Evolutionary conservation across 2,113 vertebrate genomes (phyloP).

Genomic region (Notothenia coriiceps): DNA sequence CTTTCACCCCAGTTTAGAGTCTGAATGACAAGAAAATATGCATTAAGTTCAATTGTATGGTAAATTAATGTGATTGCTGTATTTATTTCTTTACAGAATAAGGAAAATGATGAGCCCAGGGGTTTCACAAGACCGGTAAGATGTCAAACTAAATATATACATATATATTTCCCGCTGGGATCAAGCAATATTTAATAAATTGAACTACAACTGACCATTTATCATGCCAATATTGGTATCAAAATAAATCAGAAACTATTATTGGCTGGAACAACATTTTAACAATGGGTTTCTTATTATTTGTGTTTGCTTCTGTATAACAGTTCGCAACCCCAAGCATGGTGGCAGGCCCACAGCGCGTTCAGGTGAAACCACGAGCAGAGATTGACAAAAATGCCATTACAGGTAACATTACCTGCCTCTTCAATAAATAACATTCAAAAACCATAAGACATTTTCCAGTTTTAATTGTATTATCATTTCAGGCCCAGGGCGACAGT

Average conservation of each 20-base stretch:
- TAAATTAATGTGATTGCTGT: background rate
- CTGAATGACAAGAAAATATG: background rate
- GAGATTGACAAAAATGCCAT: conserved; percentile 52
- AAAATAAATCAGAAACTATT: background rate
- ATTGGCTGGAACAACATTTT: background rate
- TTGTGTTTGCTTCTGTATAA: conserved; percentile 18
- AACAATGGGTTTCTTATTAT: background rate
- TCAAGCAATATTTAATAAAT: background rate
- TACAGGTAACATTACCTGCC: conserved; percentile 52
- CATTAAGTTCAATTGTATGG: background rate
- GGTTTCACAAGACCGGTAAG: conserved; percentile 69
- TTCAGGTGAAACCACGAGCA: conserved; percentile 65
- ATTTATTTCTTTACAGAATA: conserved; percentile 76
- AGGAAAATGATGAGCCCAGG: conserved; percentile 81
- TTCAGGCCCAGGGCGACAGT: conserved; percentile 78
- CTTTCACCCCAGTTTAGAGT: no score
- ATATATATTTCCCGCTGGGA: background rate
- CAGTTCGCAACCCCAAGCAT: conserved; percentile 62
- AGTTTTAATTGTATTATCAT: conserved; percentile 12
- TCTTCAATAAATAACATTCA: background rate
- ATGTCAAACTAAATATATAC: background rate
- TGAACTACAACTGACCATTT: background rate
- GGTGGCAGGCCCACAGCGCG: conserved; percentile 67
- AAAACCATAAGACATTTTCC: background rate
- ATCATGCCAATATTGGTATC: background rate